Evolutionary conservation across 1,140 invertebrate genomes (phyloP).

Genomic region (Papilio dardanus): DNA sequence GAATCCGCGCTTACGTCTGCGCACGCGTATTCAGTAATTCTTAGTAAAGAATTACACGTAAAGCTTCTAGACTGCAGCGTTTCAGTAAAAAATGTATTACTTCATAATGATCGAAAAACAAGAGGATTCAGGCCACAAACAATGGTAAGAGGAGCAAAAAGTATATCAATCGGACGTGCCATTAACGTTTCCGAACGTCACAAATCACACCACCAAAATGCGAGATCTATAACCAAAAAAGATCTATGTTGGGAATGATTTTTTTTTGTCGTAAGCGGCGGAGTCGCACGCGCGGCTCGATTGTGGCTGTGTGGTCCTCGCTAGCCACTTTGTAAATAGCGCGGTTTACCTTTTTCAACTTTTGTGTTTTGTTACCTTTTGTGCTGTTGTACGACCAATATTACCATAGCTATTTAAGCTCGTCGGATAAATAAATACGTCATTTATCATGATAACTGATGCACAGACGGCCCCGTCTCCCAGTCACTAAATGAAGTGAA

Average conservation of each 20-base stretch:
- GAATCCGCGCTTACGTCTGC: conserved; percentile 51
- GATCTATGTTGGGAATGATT: conserved; percentile 79
- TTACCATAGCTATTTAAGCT: conserved; percentile 82
- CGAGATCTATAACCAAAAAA: conserved; percentile 80
- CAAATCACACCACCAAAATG: conserved; percentile 82
- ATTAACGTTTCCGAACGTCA: conserved; percentile 80
- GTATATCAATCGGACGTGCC: conserved; percentile 65
- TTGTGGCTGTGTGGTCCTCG: conserved; percentile 81
- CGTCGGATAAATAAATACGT: conserved; percentile 82
- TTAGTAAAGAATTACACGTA: background rate
- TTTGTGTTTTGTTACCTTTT: conserved; percentile 83
- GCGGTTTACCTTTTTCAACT: conserved; percentile 83
- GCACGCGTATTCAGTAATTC: conserved; percentile 20
- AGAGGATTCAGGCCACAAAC: conserved; percentile 39
- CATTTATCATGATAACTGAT: conserved; percentile 82
- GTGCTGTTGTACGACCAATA: conserved; percentile 82
- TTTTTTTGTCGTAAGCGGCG: conserved; percentile 72
- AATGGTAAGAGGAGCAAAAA: conserved; percentile 51
- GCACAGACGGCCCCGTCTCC: conserved; percentile 70
- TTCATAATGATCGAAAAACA: conserved; percentile 28
- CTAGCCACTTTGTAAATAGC: conserved; percentile 83
- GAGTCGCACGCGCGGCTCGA: conserved; percentile 81
- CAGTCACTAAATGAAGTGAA: conserved; percentile 69
- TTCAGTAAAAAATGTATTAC: background rate
- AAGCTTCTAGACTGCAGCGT: background rate